A percentile compares a stretch with the other conserved stretches of the same genome.
These are phyloP conservation scores for Harlomillsia oculata DNA, from an alignment of 1,140 invertebrate species.

Conservation along the genomic window DNA sequence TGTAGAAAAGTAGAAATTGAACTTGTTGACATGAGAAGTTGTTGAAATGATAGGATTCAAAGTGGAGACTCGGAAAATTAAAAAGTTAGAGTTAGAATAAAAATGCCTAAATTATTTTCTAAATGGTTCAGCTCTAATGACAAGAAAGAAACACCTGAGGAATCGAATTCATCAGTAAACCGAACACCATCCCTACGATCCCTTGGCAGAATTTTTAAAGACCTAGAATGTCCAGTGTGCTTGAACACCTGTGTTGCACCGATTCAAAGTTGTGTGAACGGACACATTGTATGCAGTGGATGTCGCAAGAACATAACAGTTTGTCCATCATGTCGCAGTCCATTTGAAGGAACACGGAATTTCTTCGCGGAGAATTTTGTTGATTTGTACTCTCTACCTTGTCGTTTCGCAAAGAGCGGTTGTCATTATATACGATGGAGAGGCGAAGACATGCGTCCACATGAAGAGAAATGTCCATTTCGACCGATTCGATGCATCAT, in stretches of 20 bases:
- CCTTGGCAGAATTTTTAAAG: conserved; percentile 21
- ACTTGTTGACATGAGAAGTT: too few relatives aligned
- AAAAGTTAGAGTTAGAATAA: too few relatives aligned
- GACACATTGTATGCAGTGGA: conserved; percentile 28
- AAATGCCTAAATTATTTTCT: too few relatives aligned
- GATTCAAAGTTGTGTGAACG: conserved; percentile 27
- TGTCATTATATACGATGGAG: conserved; percentile 29
- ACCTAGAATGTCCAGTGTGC: conserved; percentile 32
- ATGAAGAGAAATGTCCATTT: conserved; percentile 26
- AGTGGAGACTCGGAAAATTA: too few relatives aligned
- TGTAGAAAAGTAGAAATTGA: too few relatives aligned
- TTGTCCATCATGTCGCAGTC: conserved; percentile 24
- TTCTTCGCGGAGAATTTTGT: conserved; percentile 33
- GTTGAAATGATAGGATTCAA: too few relatives aligned
- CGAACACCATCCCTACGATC: conserved; percentile 1
- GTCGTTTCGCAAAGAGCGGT: conserved; percentile 18
- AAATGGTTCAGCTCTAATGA: too few relatives aligned
- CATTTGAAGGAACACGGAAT: conserved; percentile 21
- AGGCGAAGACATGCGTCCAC: conserved; percentile 29
- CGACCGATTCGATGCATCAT: conserved; percentile 21
- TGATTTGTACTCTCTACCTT: conserved; percentile 20
- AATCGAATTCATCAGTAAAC: conserved; percentile 2
- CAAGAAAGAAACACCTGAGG: not conserved
- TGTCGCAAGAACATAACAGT: conserved; percentile 10
- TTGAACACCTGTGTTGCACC: conserved; percentile 29